A percentile compares a stretch with the other conserved stretches of the same genome.
These are phyloP conservation scores for Eueides isabella DNA, from an alignment of 1,140 invertebrate species.

Conservation along the genomic window DNA sequence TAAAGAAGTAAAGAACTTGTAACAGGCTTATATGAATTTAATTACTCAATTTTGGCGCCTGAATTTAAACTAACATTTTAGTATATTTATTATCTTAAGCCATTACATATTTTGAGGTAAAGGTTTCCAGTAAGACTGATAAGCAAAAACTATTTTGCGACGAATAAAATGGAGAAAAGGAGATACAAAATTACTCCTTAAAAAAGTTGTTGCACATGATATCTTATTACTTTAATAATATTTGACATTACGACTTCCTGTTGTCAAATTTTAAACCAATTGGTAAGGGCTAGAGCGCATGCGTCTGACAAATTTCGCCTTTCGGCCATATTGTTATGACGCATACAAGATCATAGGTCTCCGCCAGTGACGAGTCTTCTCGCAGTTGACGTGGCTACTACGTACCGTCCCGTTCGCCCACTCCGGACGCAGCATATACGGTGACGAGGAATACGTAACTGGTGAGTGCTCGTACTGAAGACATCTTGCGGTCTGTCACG, in stretches of 20 bases:
- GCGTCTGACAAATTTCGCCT: slow-evolving; percentile 80
- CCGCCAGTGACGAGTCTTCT: slow-evolving; percentile 93
- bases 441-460: slow-evolving; percentile 97
- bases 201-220: background rate
- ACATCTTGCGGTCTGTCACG: slow-evolving; percentile 87
- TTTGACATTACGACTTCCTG: slow-evolving; percentile 47
- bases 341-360: slow-evolving; percentile 85
- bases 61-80: too few species aligned
- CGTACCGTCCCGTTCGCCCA: slow-evolving; percentile 95
- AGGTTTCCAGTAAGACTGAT: too few species aligned
- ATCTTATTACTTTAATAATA: background rate
- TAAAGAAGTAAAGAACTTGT: too few species aligned
- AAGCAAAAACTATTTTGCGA: too few species aligned
- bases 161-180: background rate
- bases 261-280: slow-evolving; percentile 45
- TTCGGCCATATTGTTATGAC: slow-evolving; percentile 87
- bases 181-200: background rate
- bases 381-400: slow-evolving; percentile 97
- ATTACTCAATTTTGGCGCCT: too few species aligned
- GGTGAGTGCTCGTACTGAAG: slow-evolving; percentile 90
- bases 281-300: slow-evolving; percentile 60
- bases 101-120: too few species aligned
- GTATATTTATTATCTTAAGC: too few species aligned
- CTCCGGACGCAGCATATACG: slow-evolving; percentile 95
- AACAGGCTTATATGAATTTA: too few species aligned